Evolutionary conservation across 2,797 vertebrate genomes (phyloP).

Genomic region (Toxotes lorentzi): DNA sequence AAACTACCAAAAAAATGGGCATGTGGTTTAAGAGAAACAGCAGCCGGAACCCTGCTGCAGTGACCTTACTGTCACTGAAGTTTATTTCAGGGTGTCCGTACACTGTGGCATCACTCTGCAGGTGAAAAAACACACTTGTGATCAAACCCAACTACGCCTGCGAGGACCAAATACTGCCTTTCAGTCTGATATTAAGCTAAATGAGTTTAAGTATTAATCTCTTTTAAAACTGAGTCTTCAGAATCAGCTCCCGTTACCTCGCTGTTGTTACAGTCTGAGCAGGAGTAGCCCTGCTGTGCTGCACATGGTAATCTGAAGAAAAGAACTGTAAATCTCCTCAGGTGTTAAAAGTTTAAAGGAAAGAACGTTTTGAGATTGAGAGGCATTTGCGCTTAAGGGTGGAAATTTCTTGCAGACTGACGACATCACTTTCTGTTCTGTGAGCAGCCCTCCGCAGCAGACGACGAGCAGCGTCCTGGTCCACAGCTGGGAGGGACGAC

Average conservation of each 20-base stretch:
- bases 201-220: not conserved
- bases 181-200: not conserved
- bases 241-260: not conserved
- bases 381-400: conserved; percentile 13
- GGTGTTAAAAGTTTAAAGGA: not conserved
- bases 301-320: not conserved
- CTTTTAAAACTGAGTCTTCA: conserved; percentile 1
- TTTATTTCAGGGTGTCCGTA: not conserved
- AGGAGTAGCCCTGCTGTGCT: not conserved
- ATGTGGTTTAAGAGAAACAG: not conserved
- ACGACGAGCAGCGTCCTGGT: conserved; percentile 46
- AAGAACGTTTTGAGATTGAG: not conserved
- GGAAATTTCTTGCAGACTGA: conserved; percentile 20
- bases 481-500: conserved; percentile 65
- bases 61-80: not conserved
- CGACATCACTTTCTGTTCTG: conserved; percentile 32
- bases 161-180: not conserved
- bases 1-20: no score
- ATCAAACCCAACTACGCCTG: not conserved
- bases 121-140: not conserved
- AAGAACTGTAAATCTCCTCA: not conserved
- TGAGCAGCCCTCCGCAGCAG: conserved; percentile 37
- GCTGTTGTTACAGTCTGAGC: not conserved
- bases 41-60: not conserved
- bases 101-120: not conserved